Evolutionary conservation across 2,888 invertebrate species (phyloP), one percentile per base, ranked within the genome.

Genomic region (Caenorhabditis zanzibari): DNA sequence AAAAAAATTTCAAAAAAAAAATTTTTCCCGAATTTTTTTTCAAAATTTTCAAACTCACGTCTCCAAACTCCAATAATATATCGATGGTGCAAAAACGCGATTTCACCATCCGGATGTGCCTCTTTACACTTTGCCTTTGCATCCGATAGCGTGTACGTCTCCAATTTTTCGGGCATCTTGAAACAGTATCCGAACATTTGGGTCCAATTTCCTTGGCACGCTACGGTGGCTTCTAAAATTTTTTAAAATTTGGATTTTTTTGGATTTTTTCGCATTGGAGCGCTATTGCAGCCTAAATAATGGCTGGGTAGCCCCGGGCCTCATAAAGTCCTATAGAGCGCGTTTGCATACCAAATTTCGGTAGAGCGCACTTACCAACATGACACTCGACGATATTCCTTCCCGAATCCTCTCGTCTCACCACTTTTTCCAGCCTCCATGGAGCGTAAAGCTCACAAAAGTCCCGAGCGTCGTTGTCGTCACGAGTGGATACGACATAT

Each of bases 401-500:
- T 22, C 38, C 38, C 19, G 19, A 14, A 16, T 22, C 19, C 12
- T 10, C 38, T 12, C 12, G 6, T 12, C 35, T 32, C 32, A 10
- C 26, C 5, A 26, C 58, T 28, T 72, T 47, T 5, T 47, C 5
- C 5, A 59, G 26, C 19, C 59, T 44, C 58, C 58, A 72, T 28
- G 71, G 71, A 58, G 59, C 59, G 19, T 47, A 59, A n/a, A 59
- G 12, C 6, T 72, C 59, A n/a, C 59, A 72, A 22, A 72, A 72
- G n/a, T 44, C 47, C 0, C 19, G 10, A 19, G 71, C 44, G 14
- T 72, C 58, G 22, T 47, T 6, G 7, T 72, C 19, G 22, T 44
- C 44, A 0, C 19, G n/a, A 0, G 59, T 59, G 28, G 22, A 16
- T 47, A 32, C 26, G 9, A 56, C n/a, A 22, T 44, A 72, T n/a